Evolutionary conservation across 2,797 vertebrate genomes (phyloP), one percentile per base, ranked within the genome.

Genomic region (Eremophila alpestris): DNA sequence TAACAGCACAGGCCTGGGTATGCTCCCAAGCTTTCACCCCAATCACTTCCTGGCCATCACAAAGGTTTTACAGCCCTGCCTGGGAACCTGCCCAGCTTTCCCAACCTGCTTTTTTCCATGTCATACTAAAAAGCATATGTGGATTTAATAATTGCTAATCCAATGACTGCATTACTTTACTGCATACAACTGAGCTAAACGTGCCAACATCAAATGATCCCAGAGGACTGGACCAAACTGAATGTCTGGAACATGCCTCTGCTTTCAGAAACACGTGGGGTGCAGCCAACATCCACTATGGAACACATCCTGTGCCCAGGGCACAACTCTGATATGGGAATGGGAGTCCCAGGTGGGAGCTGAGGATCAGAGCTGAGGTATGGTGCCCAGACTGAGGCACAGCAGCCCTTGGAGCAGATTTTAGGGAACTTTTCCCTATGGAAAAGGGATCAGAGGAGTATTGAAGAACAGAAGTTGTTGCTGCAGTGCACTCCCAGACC

Each of bases 21-120:
- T 0, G 0, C 74, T 56, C 75, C 41, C 32, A 74, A 21, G 13
- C 56, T 40, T 74, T 70, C 83, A 84, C 64, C 77, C 36, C 1
- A 5, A 49, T 52, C 48, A 20, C 22, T 27, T 92, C 63, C 83
- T 83, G 90, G 76, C 83, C 60, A 7, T 67, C 32, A 34, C 36
- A 34, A 74, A 80, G 79, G 38, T 81, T 90, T 94, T 34, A 90
- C 46, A 89, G 70, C 83, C 27, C 88, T 73, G 77, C 70, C 83
- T 81, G 88, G 93, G 81, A 69, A 67, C 63, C 41, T 79, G 48
- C 82, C 69, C 80, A 90, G 86, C 81, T 55, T 59, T 63, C 83
- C 68, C 74, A 81, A 52, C 55, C 68, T 70, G 43, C 26, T 71
- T 86, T 92, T 91, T 89, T 54, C 83, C 89, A 52, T 23, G 60